Percentiles rank a stretch among this genome's conserved stretches.
Conservation (phyloP, 2,888 invertebrate species). For the Sabatieria punctata region DNA sequence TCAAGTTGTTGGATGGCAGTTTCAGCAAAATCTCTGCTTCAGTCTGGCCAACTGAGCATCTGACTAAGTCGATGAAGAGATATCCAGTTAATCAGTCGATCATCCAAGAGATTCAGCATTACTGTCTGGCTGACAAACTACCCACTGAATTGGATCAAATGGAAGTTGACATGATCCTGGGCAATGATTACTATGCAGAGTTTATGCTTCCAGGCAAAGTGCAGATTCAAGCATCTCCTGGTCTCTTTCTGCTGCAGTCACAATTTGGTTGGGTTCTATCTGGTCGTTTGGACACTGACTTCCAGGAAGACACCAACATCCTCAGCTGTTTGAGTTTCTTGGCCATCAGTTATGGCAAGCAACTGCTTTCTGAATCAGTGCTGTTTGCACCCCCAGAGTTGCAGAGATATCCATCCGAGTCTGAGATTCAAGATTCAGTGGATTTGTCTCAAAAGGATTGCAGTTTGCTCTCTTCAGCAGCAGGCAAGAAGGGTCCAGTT, state of each 20-base stretch:
- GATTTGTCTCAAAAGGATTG: not conserved
- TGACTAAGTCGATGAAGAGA: no score
- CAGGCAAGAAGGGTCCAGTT: not conserved
- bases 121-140: not conserved
- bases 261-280: not conserved
- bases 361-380: no score
- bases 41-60: no score
- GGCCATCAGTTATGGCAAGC: not conserved
- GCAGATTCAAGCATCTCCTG: not conserved
- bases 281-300: not conserved
- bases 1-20: no score
- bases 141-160: not conserved
- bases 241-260: not conserved
- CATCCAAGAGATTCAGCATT: no score
- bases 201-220: not conserved
- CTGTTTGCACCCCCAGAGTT: not conserved
- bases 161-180: not conserved
- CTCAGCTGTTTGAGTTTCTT: no score
- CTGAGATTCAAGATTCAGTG: not conserved
- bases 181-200: not conserved
- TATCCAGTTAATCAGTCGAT: no score
- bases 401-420: not conserved
- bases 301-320: not conserved
- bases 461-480: no score
- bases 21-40: no score